Percentiles rank a stretch among this genome's conserved stretches.
These are phyloP conservation scores for Prosopocoilus inquinatus DNA, from an alignment of 2,888 invertebrate genomes.

Conservation along the genomic window DNA sequence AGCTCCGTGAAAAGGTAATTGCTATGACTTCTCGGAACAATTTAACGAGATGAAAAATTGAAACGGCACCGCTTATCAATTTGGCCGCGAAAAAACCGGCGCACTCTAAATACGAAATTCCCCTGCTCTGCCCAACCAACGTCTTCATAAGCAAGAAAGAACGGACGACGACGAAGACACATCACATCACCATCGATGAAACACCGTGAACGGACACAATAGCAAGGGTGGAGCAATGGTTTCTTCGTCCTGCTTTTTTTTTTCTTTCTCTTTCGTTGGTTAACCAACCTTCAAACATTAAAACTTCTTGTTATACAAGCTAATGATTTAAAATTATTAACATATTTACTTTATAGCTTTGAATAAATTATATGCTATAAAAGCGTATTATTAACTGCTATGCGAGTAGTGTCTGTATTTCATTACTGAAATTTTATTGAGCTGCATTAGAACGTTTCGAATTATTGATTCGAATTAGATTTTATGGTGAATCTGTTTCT, in stretches of 20 bases:
- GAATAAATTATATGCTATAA: constrained; percentile 1
- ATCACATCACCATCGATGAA: neutral
- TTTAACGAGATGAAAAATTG: constrained; percentile 3
- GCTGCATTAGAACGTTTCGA: no score
- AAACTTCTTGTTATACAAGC: neutral
- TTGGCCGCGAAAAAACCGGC: neutral
- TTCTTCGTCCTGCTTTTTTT: neutral
- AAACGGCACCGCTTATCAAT: neutral
- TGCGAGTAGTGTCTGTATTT: neutral
- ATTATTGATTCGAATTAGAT: no score
- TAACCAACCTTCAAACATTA: neutral
- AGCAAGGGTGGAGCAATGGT: neutral
- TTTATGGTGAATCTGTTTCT: no score
- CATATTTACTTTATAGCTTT: neutral
- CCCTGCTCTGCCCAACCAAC: no score
- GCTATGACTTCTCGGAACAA: neutral
- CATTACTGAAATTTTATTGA: no score
- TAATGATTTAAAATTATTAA: constrained; percentile 4
- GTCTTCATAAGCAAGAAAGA: no score
- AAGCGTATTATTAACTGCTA: neutral
- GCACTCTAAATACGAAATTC: neutral
- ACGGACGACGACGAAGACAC: no score
- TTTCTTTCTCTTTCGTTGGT: neutral
- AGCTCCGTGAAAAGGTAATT: neutral
- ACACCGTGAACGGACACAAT: neutral